Base-by-base conservation (phyloP, 2,113 vertebrate species). In the Nothobranchius kuhntae region DNA sequence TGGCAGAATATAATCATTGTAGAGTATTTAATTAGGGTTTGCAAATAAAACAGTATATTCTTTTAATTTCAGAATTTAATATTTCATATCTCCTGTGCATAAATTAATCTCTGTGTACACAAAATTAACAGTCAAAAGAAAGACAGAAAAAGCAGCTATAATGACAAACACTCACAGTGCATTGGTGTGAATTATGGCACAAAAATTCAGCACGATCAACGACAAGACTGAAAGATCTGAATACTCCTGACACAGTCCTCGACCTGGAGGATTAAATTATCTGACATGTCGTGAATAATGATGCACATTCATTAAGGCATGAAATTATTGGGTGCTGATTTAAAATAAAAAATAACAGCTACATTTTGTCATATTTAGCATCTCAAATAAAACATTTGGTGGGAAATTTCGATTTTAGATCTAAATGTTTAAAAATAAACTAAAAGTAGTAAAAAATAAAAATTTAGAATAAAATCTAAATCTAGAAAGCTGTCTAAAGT, bases 131-230 rank as follows among this genome's bases (percentile, higher is more conserved):
- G 9, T 47, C 3, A 17, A 54, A 65, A n/a, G 5, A 30, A 15
- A 47, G 15, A 52, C 13, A n/a, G 36, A 15, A 50, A 40, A 50
- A 68, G 52, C 50, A 12, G 71, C 51, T 14, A 40, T 40, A 50
- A 24, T 9, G 13, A 62, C n/a, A 17, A 40, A 70, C 73, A 71
- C 65, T 86, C 85, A 83, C 77, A 83, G 80, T 85, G 84, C 53
- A 9, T 65, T 83, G 82, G 78, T 72, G 78, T 73, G 52, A 54
- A 40, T 53, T 68, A 78, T 89, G 88, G 86, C 80, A 88, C 84
- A 12, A 14, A 59, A 30, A 6, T 40, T 40, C 38, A 40, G 38
- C 38, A 40, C 8, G 9, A 52, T 24, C n/a, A 17, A 17, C 17
- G 17, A 52, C 50, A 24, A 55, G 26, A 36, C 13, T 15, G 9